These are phyloP conservation scores for Melieria picta DNA, from an alignment of 2,888 invertebrate species.

Conservation along the genomic window DNA sequence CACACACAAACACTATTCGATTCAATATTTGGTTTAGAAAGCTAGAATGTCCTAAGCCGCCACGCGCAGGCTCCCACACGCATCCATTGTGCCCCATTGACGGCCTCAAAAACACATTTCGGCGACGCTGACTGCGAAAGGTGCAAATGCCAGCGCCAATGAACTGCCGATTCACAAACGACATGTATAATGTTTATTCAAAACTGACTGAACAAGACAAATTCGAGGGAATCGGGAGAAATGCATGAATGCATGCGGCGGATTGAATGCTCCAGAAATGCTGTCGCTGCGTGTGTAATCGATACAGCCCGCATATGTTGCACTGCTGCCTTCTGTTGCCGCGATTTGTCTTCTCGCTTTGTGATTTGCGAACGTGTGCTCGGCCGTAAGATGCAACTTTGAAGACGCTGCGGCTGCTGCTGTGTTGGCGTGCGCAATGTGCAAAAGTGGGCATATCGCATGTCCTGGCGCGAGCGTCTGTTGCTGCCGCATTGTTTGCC, in stretches of 20 bases:
- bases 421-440: slow-evolving; percentile 49
- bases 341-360: neutral
- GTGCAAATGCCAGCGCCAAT: slow-evolving; percentile 19
- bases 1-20: neutral
- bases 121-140: slow-evolving; percentile 1
- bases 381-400: slow-evolving; percentile 16
- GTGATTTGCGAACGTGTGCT: slow-evolving; percentile 21
- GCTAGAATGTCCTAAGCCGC: slow-evolving; percentile 10
- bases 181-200: neutral
- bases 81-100: neutral
- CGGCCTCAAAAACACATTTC: neutral
- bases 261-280: too few relatives aligned
- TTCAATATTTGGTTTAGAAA: neutral
- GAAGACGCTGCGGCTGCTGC: slow-evolving; percentile 2
- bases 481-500: slow-evolving; percentile 44
- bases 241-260: neutral
- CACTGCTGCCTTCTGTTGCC: slow-evolving; percentile 36
- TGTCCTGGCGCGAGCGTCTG: slow-evolving; percentile 42
- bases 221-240: neutral
- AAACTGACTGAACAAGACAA: slow-evolving; percentile 3
- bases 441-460: slow-evolving; percentile 61
- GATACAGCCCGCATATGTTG: slow-evolving; percentile 44
- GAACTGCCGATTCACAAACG: too few relatives aligned
- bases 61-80: slow-evolving; percentile 15
- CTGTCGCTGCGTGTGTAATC: slow-evolving; percentile 38